phyloP scores from a whole-genome alignment of 2,797 vertebrate species.

The Heliangelus exortis region DNA sequence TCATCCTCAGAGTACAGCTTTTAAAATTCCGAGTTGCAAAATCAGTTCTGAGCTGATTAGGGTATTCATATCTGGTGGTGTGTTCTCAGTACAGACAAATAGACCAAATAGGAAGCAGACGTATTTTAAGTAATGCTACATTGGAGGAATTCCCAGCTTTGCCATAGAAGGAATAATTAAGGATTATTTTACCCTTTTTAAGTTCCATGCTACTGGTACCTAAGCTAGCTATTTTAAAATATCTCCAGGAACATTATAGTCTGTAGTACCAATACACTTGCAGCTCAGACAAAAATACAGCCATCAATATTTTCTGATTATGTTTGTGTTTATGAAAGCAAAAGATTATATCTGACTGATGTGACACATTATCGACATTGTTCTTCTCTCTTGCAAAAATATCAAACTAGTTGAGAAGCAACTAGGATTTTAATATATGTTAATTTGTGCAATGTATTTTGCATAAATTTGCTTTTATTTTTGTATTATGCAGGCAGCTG shows the following conservation, averaged over 20 bases:
- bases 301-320: neutral
- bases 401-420: neutral
- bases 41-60: neutral
- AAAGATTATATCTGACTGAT: neutral
- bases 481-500: slow-evolving; percentile 12
- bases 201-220: neutral
- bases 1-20: neutral
- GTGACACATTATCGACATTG: neutral
- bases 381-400: slow-evolving; percentile 6
- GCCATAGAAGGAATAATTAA: neutral
- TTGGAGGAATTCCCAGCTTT: slow-evolving; percentile 31
- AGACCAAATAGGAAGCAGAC: neutral
- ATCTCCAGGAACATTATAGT: fast-evolving
- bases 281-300: neutral
- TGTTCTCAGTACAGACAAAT: neutral
- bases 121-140: neutral
- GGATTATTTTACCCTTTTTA: neutral
- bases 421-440: neutral
- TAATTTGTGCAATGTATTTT: slow-evolving; percentile 13
- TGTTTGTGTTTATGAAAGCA: slow-evolving; percentile 1
- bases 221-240: neutral
- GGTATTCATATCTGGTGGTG: neutral
- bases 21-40: neutral
- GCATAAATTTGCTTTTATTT: slow-evolving; percentile 34
- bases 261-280: neutral